Percentiles rank a stretch among this genome's conserved stretches.
Evolutionary conservation across 2,113 vertebrate species (phyloP).

Genomic region (Lophius piscatorius): DNA sequence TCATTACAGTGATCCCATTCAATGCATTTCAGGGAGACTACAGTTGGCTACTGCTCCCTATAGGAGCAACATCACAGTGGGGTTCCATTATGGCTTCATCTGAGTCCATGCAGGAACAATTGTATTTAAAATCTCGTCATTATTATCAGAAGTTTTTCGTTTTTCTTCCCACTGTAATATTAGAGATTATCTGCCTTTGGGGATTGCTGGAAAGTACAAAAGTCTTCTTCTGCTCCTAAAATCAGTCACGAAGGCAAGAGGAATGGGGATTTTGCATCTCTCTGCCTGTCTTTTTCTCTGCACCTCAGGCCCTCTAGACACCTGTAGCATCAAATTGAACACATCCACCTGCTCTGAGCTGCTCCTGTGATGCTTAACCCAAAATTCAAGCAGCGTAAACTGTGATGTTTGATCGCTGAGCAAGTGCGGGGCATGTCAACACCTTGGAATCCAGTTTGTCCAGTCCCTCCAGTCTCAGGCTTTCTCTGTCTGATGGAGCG

Average conservation of each 20-base stretch:
- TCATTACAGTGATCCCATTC: constrained; percentile 3
- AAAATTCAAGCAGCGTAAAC: constrained; percentile 18
- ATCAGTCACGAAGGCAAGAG: too few relatives aligned
- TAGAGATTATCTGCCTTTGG: constrained; percentile 37
- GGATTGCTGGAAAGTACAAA: too few relatives aligned
- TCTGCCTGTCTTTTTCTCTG: too few relatives aligned
- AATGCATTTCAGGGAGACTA: constrained; percentile 7
- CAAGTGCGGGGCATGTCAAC: constrained; percentile 38
- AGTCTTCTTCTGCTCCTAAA: too few relatives aligned
- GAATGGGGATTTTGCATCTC: too few relatives aligned
- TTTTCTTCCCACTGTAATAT: constrained; percentile 20
- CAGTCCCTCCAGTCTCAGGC: constrained; percentile 43
- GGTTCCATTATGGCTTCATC: constrained; percentile 22
- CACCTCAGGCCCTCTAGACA: constrained; percentile 40
- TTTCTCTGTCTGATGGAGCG: neutral
- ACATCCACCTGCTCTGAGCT: too few relatives aligned
- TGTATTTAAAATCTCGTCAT: neutral
- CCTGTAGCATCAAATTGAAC: constrained; percentile 53
- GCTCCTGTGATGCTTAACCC: neutral
- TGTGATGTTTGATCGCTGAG: neutral
- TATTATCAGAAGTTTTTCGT: constrained; percentile 21
- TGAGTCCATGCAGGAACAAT: neutral
- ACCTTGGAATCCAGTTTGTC: constrained; percentile 68
- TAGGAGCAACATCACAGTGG: constrained; percentile 16
- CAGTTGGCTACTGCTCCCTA: constrained; percentile 8